A percentile compares a stretch with the other conserved stretches of the same genome.
These are phyloP conservation scores for Montipora foliosa DNA, from an alignment of 64 coral and sea anemone species.

Conservation along the genomic window DNA sequence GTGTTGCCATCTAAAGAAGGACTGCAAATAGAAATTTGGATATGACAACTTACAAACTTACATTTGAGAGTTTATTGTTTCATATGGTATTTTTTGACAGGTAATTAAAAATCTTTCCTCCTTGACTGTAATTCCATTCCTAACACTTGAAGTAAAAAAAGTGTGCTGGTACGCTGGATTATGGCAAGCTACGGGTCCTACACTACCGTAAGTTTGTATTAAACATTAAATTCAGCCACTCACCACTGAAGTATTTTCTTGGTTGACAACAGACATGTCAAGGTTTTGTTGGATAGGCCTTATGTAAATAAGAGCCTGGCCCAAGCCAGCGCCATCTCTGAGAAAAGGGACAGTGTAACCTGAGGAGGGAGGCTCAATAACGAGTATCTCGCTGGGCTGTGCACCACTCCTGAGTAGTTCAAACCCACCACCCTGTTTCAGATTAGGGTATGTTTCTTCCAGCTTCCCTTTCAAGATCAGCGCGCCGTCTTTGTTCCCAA, in stretches of 20 bases:
- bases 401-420: conserved; percentile 23
- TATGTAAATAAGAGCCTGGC: conserved; percentile 57
- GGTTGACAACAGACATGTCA: conserved; percentile 6
- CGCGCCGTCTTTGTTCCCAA: conserved; percentile 38
- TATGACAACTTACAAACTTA: background rate
- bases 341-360: conserved; percentile 62
- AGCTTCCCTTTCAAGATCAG: background rate
- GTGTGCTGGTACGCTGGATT: no score
- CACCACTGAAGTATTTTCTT: background rate
- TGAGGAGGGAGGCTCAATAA: conserved; percentile 2
- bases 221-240: background rate
- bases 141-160: no score
- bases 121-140: no score
- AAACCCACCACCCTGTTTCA: conserved; percentile 17
- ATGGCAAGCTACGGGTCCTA: no score
- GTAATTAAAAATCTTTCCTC: no score
- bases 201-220: no score
- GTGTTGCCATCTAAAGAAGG: conserved; percentile 20
- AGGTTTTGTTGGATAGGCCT: conserved; percentile 56
- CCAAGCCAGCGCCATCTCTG: conserved; percentile 48
- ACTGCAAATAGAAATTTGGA: conserved; percentile 18
- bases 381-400: conserved; percentile 8
- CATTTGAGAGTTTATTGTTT: no score
- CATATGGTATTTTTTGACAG: no score
- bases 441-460: background rate